Evolutionary conservation across 2,113 vertebrate species (phyloP).

Genomic region (Alces alces): DNA sequence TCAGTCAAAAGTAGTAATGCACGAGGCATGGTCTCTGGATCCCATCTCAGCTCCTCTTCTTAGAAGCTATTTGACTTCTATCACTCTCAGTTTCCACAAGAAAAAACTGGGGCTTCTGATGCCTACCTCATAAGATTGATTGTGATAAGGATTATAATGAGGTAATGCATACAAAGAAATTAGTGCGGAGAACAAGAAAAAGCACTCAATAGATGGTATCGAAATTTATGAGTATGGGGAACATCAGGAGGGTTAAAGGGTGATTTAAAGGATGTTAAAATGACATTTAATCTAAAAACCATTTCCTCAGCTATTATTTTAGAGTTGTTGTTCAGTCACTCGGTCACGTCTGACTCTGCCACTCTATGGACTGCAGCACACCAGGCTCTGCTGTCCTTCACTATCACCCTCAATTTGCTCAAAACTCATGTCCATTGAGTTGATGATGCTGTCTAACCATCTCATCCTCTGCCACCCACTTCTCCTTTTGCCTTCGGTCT

Average conservation of each 20-base stretch:
- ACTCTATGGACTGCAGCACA: background rate
- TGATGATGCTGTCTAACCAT: background rate
- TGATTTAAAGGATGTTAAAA: background rate
- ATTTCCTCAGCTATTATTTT: background rate
- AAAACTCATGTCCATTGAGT: background rate
- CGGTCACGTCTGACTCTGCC: fast-evolving
- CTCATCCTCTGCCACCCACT: background rate
- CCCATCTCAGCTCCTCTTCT: background rate
- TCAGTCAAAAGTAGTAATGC: background rate
- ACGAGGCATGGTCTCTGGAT: background rate
- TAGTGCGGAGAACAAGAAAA: background rate
- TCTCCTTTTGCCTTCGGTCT: background rate
- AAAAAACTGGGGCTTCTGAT: background rate
- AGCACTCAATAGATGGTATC: background rate
- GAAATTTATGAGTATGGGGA: background rate
- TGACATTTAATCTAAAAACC: background rate
- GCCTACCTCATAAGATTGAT: background rate
- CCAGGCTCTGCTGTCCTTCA: background rate
- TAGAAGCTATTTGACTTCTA: background rate
- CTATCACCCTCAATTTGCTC: background rate
- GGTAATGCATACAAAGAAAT: background rate
- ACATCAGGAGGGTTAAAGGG: background rate
- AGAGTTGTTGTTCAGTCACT: background rate
- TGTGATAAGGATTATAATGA: background rate
- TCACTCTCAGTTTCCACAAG: background rate